A percentile compares a stretch with the other conserved stretches of the same genome.
phyloP scores from a whole-genome alignment of 2,888 invertebrate genomes.

The Cataglyphis cursor region DNA sequence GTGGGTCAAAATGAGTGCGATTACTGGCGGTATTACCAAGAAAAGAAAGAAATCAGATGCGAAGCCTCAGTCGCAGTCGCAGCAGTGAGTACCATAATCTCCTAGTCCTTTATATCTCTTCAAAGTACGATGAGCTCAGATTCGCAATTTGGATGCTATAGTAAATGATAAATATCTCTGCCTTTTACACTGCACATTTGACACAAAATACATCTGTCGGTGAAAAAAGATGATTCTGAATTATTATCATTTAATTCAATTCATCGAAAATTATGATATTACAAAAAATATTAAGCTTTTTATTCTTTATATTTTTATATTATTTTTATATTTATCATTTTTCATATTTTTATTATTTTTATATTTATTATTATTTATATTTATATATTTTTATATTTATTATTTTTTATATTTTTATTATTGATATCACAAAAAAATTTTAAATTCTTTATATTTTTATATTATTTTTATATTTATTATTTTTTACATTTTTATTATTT shows the following conservation, averaged over 20 bases:
- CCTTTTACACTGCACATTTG: background rate
- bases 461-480: background rate
- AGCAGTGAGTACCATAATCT: conserved; percentile 86
- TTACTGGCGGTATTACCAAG: conserved; percentile 89
- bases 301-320: background rate
- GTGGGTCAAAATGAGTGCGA: conserved; percentile 95
- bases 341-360: too few relatives aligned
- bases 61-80: conserved; percentile 89
- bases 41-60: conserved; percentile 90
- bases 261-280: background rate
- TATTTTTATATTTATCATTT: background rate
- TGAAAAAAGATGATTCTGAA: background rate
- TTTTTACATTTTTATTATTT: background rate
- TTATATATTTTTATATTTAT: background rate
- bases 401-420: background rate
- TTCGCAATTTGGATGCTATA: conserved; percentile 14
- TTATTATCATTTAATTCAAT: background rate
- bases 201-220: background rate
- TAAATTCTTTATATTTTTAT: background rate
- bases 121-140: background rate
- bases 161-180: background rate
- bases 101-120: conserved; percentile 11
- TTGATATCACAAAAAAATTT: background rate
- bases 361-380: background rate
- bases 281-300: background rate